Evolutionary conservation across 2,113 vertebrate species (phyloP).

Genomic region (Myrmecobius fasciatus): DNA sequence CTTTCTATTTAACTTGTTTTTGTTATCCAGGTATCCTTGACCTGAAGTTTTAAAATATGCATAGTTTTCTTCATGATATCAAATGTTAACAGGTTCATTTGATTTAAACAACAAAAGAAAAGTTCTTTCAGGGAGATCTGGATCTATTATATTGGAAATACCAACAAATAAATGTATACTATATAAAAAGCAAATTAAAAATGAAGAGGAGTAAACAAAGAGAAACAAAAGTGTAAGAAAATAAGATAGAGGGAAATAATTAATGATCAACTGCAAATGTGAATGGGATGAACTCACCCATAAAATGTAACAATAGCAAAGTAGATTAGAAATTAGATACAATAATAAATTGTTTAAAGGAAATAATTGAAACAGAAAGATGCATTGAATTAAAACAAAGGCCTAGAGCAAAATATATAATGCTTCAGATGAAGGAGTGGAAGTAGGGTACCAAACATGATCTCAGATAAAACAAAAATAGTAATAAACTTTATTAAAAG

Average conservation of each 20-base stretch:
- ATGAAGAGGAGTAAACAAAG: neutral
- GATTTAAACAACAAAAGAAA: constrained; percentile 76
- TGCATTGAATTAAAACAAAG: no score
- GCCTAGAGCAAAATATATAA: no score
- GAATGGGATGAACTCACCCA: no score
- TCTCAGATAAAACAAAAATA: no score
- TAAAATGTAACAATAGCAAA: no score
- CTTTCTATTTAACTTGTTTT: constrained; percentile 75
- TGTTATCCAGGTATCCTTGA: constrained; percentile 67
- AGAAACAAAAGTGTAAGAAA: neutral
- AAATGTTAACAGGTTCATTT: constrained; percentile 50
- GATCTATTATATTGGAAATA: constrained; percentile 80
- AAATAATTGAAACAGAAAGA: no score
- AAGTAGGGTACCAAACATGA: no score
- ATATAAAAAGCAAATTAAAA: constrained; percentile 41
- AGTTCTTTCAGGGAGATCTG: constrained; percentile 69
- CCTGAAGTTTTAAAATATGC: constrained; percentile 74
- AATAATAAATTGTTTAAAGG: no score
- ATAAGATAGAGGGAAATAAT: neutral
- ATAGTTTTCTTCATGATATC: constrained; percentile 79
- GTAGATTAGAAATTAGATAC: no score
- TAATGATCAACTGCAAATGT: no score
- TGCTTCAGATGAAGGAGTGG: no score
- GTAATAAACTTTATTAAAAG: no score
- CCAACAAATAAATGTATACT: constrained; percentile 81